Evolutionary conservation across 2,888 invertebrate species (phyloP).

Genomic region (Ommatoiulus sabulosus): DNA sequence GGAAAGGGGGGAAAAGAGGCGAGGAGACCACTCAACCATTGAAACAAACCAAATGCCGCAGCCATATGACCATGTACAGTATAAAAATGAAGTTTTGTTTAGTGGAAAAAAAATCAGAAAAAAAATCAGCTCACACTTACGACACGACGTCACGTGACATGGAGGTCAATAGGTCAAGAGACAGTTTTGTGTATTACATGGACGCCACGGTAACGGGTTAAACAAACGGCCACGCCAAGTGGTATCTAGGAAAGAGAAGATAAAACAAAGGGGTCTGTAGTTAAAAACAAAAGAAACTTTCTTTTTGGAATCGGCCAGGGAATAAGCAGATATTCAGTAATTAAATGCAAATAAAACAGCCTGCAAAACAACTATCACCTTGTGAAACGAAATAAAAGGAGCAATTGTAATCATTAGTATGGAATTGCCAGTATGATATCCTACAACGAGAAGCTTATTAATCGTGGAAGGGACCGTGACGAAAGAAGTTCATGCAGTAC

Average conservation of each 20-base stretch:
- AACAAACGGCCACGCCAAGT: constrained; percentile 61
- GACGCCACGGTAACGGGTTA: constrained; percentile 60
- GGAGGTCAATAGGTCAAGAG: constrained; percentile 61
- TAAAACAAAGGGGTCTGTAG: constrained; percentile 61
- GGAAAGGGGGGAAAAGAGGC: constrained; percentile 1
- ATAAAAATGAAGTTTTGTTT: constrained; percentile 47
- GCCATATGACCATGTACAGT: constrained; percentile 51
- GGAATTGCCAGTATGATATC: background rate
- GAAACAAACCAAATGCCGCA: constrained; percentile 49
- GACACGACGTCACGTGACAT: constrained; percentile 61
- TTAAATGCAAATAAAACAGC: constrained; percentile 47
- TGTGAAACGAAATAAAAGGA: constrained; percentile 27
- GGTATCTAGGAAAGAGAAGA: constrained; percentile 61
- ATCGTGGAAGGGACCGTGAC: background rate
- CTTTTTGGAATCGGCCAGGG: constrained; percentile 50
- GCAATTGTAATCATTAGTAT: constrained; percentile 40
- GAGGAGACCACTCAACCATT: constrained; percentile 48
- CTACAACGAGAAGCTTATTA: constrained; percentile 44
- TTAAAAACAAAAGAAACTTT: constrained; percentile 59
- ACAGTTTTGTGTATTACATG: constrained; percentile 60
- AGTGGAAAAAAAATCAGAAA: constrained; percentile 53
- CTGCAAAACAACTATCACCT: constrained; percentile 47
- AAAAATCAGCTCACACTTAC: constrained; percentile 61
- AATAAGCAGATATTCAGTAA: constrained; percentile 54
- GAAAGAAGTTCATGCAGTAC: background rate